These are phyloP conservation scores for Protobothrops mucrosquamatus DNA, from an alignment of 2,113 vertebrate species.

Conservation along the genomic window DNA sequence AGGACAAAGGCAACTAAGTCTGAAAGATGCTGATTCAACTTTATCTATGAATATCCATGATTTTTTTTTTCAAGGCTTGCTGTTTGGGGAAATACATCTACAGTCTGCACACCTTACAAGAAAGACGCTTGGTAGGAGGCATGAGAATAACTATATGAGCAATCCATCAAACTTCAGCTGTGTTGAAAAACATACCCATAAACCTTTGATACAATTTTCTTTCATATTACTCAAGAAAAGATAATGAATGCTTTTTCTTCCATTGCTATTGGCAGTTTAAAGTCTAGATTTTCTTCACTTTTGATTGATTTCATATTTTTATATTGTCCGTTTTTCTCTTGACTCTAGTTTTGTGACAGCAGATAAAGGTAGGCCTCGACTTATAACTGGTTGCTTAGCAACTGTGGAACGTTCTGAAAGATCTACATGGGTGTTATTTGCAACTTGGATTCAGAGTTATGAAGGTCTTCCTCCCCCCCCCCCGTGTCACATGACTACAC, in stretches of 20 bases:
- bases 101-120: not conserved
- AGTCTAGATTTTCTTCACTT: not conserved
- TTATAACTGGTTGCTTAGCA: not conserved
- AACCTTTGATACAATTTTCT: not conserved
- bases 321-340: not conserved
- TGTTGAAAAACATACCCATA: not conserved
- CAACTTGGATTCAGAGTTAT: not conserved
- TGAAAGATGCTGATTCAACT: not conserved
- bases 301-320: not conserved
- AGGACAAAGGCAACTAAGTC: not conserved
- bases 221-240: not conserved
- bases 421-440: not conserved
- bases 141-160: not conserved
- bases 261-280: not conserved
- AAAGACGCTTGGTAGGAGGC: not conserved
- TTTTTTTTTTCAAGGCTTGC: too few relatives aligned
- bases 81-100: not conserved
- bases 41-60: not conserved
- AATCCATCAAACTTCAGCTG: not conserved
- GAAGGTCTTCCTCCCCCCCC: too few relatives aligned
- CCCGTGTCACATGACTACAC: too few relatives aligned
- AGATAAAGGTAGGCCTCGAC: not conserved
- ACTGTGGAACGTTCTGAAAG: not conserved
- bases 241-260: not conserved
- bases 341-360: not conserved